Evolutionary conservation across 2,797 vertebrate genomes (phyloP), one percentile per base, ranked within the genome.

Genomic region (Eptatretus atami): DNA sequence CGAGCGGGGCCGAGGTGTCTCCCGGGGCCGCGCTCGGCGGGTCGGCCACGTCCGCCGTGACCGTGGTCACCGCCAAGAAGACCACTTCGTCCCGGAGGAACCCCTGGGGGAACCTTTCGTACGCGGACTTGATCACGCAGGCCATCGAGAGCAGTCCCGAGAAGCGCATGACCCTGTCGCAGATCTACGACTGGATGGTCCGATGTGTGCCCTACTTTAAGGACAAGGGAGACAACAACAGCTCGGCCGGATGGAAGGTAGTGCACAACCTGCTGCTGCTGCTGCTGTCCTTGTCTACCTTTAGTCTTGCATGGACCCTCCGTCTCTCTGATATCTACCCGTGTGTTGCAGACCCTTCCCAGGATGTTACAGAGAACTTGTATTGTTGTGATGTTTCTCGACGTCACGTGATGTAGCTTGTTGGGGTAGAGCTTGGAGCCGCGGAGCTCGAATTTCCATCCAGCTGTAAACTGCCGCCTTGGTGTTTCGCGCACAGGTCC

Each of bases 171-270:
- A 96, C 90, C 1, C 75, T 96, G 69, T 87, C 87, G 66, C 90
- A 96, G n/a, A 95, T 96, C 71, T 96, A 96, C 68, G 87, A 94
- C 76, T 95, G 90, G 90, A 96, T 96, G 90, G 90, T 95, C 69
- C 80, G 83, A 70, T 84, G 77, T 72, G 90, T 94, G 74, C 83
- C 85, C 61, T 96, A 92, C 75, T 96, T 96, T 78, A 96, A 94
- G 77, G 90, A 94, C 79, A 96, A 96, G 80, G 90, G 90, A 64
- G 90, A 94, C 80, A 96, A 83, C 78, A 96, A 94, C 81, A 96
- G 87, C 78, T 93, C 88, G 8, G 88, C 88, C 11, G 87, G 90
- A 64, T 94, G 90, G 87, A 95, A 95, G n/a, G 90, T 88, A 80
- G n/a, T 44, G 4, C 31, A 44, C 31, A 8, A 44, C 31, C 6